Evolutionary conservation across 2,888 invertebrate genomes (phyloP).

Genomic region (Agrochola macilenta): DNA sequence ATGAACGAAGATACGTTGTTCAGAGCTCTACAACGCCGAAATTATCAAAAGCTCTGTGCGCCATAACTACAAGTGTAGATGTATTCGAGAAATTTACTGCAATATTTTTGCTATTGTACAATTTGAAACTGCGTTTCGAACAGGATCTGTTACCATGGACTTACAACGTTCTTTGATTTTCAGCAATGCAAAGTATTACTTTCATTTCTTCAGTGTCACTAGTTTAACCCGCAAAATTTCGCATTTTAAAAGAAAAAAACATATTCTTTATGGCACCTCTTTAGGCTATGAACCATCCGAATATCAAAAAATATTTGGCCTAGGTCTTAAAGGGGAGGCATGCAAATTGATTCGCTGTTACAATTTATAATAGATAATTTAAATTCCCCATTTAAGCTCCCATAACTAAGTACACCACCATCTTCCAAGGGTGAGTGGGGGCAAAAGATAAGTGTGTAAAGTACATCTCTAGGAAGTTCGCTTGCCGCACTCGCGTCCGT

Average conservation of each 20-base stretch:
- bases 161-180: neutral
- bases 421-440: slow-evolving; percentile 18
- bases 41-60: too few species aligned
- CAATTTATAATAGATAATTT: neutral
- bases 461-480: slow-evolving; percentile 57
- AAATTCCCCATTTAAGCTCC: slow-evolving; percentile 13
- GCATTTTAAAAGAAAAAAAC: too few species aligned
- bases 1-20: too few species aligned
- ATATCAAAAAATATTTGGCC: too few species aligned
- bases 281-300: too few species aligned
- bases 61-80: too few species aligned
- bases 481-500: slow-evolving; percentile 58
- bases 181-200: neutral
- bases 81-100: neutral
- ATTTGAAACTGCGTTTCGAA: neutral
- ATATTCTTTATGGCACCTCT: too few species aligned
- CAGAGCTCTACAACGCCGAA: too few species aligned
- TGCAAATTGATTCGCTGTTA: too few species aligned
- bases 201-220: neutral
- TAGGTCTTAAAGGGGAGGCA: too few species aligned
- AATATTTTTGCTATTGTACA: neutral
- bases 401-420: slow-evolving; percentile 7
- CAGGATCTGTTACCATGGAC: neutral
- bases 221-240: too few species aligned
- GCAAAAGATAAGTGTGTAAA: slow-evolving; percentile 54